A percentile compares a stretch with the other conserved stretches of the same genome.
Evolutionary conservation across 2,888 invertebrate genomes (phyloP).

Genomic region (Orthonychiurus folsomi): DNA sequence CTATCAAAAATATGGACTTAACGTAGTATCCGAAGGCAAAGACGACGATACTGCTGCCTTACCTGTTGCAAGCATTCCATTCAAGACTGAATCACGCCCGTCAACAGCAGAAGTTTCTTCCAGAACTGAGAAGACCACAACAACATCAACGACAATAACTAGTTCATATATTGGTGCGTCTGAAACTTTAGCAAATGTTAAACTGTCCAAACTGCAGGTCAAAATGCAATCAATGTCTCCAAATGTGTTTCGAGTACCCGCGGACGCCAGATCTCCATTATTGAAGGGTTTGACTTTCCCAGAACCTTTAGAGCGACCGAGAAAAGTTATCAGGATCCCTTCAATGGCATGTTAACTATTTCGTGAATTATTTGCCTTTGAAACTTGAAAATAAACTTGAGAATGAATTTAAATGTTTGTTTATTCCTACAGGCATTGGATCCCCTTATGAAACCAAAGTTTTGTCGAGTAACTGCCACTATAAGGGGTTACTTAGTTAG

Average conservation of each 20-base stretch:
- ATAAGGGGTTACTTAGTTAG: constrained; percentile 69
- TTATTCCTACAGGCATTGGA: constrained; percentile 26
- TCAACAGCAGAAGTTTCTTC: not conserved
- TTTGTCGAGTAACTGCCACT: constrained; percentile 43
- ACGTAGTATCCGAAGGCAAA: no score
- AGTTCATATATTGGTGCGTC: no score
- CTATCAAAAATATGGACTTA: no score
- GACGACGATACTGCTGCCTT: constrained; percentile 5
- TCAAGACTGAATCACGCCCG: not conserved
- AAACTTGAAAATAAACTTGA: not conserved
- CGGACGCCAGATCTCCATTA: constrained; percentile 32
- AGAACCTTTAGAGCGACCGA: constrained; percentile 28
- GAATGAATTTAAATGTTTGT: no score
- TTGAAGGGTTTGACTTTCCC: constrained; percentile 32
- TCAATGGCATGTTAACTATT: constrained; percentile 17
- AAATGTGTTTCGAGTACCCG: constrained; percentile 21
- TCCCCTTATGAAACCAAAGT: constrained; percentile 39
- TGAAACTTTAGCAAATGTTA: constrained; percentile 15
- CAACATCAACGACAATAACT: no score
- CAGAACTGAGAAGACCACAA: not conserved
- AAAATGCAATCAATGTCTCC: constrained; percentile 31
- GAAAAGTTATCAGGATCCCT: constrained; percentile 24
- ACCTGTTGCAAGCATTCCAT: not conserved
- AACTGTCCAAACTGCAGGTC: constrained; percentile 31
- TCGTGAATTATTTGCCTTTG: not conserved